phyloP scores from a whole-genome alignment of 2,113 vertebrate genomes.

The Calonectris borealis region DNA sequence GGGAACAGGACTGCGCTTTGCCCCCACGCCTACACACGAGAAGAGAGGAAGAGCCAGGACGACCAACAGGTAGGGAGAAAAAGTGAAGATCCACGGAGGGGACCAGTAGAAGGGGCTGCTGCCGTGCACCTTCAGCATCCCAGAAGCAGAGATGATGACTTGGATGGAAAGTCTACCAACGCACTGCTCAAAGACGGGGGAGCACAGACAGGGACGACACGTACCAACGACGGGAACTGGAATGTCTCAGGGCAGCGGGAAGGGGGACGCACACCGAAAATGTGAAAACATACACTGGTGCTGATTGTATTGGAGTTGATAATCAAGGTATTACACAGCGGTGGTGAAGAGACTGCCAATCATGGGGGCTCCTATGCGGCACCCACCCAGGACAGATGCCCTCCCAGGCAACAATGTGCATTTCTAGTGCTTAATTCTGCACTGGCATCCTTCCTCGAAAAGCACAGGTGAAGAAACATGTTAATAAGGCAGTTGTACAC shows the following conservation, averaged over 20 bases:
- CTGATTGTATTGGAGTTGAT: neutral
- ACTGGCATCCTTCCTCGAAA: neutral
- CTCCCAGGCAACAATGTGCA: neutral
- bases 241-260: neutral
- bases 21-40: neutral
- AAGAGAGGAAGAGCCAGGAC: neutral
- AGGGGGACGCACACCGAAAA: neutral
- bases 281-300: neutral
- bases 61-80: neutral
- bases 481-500: neutral
- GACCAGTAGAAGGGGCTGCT: neutral
- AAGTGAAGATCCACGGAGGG: neutral
- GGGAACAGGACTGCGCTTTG: neutral
- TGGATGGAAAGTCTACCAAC: neutral
- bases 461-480: neutral
- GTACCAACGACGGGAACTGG: accelerated
- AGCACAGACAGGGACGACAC: neutral
- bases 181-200: accelerated
- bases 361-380: accelerated
- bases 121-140: accelerated
- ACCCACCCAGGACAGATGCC: neutral
- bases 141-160: neutral
- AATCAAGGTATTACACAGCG: neutral
- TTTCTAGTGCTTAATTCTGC: neutral
- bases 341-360: too few species aligned